Evolutionary conservation across 2,888 invertebrate species (phyloP).

Genomic region (Drosophila diplacantha): DNA sequence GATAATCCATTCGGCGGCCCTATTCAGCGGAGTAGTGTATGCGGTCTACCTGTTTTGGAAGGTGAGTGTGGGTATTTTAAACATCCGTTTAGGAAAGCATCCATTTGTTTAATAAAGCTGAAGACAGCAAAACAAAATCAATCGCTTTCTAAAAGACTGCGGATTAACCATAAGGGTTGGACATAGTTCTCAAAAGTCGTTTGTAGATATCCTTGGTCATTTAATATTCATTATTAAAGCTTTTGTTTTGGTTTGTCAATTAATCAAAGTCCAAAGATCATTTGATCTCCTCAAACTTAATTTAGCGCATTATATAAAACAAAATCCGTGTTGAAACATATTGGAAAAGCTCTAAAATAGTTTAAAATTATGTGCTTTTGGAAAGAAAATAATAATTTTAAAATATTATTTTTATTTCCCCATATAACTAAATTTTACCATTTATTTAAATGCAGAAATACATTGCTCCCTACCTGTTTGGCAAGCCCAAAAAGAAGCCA

Average conservation of each 20-base stretch:
- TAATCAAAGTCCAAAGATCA: constrained; percentile 3
- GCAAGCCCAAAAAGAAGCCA: constrained; percentile 82
- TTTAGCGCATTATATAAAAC: background rate
- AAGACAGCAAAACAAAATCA: background rate
- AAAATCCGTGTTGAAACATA: too few relatives aligned
- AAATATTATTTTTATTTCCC: too few relatives aligned
- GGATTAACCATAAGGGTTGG: background rate
- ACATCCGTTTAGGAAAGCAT: too few relatives aligned
- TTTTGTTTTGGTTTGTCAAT: background rate
- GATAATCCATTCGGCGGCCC: constrained; percentile 83
- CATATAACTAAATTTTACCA: background rate
- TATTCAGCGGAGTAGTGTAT: constrained; percentile 88
- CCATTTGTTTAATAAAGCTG: background rate
- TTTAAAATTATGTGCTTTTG: too few relatives aligned
- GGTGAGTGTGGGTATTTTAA: constrained; percentile 78
- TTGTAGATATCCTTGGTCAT: background rate
- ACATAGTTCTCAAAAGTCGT: background rate
- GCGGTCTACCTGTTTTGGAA: constrained; percentile 89
- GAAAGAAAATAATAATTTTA: too few relatives aligned
- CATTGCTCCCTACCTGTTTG: constrained; percentile 84
- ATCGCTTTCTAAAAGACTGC: background rate
- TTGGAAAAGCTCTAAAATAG: too few relatives aligned
- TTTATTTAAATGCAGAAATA: constrained; percentile 79
- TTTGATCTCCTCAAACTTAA: background rate
- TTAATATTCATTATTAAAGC: background rate